phyloP scores from a whole-genome alignment of 23 tunicate genomes.

The Trididemnum nubilum region DNA sequence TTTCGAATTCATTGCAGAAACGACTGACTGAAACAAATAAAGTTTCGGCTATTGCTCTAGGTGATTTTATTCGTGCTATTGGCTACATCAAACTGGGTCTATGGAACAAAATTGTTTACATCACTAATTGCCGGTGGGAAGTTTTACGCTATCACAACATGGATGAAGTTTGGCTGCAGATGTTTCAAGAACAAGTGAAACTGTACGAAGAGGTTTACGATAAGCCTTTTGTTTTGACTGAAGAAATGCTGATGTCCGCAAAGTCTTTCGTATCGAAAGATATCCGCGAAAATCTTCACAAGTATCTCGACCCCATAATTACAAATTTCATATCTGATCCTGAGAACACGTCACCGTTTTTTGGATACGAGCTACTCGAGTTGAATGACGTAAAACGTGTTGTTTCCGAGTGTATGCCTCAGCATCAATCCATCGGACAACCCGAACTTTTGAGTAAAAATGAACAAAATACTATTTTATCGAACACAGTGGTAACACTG shows the following conservation, averaged over 20 bases:
- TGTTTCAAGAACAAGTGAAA: constrained; percentile 1
- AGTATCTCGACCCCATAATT: background rate
- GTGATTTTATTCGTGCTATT: constrained; percentile 29
- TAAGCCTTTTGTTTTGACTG: constrained; percentile 7
- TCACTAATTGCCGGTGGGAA: constrained; percentile 20
- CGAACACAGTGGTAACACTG: background rate
- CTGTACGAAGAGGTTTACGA: constrained; percentile 37
- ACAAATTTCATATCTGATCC: background rate
- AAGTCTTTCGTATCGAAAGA: constrained; percentile 23
- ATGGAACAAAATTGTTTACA: constrained; percentile 35
- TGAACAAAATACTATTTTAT: background rate
- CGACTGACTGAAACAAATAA: background rate
- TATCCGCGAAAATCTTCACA: background rate
- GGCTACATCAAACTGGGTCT: constrained; percentile 26
- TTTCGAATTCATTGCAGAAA: background rate
- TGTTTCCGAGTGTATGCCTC: background rate
- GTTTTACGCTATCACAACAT: background rate
- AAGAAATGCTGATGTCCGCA: constrained; percentile 2
- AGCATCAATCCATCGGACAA: background rate
- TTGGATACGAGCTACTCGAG: constrained; percentile 48
- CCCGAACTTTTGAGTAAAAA: background rate
- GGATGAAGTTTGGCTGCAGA: constrained; percentile 32
- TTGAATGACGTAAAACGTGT: background rate
- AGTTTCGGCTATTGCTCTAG: background rate
- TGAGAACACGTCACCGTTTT: background rate